Evolutionary conservation across 2,888 invertebrate species (phyloP), one percentile per base, ranked within the genome.

Genomic region (Andrena camellia): DNA sequence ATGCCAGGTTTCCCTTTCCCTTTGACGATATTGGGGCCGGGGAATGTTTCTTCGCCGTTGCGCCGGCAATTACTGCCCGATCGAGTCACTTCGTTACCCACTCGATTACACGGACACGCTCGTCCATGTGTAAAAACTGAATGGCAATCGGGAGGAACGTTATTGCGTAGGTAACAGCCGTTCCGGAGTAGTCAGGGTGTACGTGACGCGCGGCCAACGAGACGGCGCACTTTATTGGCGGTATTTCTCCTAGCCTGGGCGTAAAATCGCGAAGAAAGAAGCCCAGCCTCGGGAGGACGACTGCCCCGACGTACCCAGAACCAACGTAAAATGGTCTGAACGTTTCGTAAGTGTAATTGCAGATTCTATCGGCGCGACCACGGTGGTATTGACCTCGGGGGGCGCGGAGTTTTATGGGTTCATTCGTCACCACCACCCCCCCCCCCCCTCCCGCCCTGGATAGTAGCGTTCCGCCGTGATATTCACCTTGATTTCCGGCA

Each of bases 371-470:
- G 79, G 75, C 20, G 35, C 59, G 35, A 31, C 59, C 57, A 17
- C 33, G 83, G 62, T 33, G 57, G 67, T 77, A 48, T 29, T 64
- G 78, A 69, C 62, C n/a, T 35, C 52, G 52, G 35, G 52, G 64
- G 74, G 75, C n/a, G 85, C n/a, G 85, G 67, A 79, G 67, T 84
- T 88, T 88, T 88, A 88, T 88, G 87, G 86, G 83, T 86, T 88
- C 84, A 87, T 88, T 87, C 84, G 84, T 86, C 87, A 84, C 70
- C 77, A 70, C 66, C 68, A 35, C 42, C 17, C 35, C 81, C 48
- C 33, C n/a, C n/a, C 42, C 17, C 35, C 81, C 48, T 26, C n/a
- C n/a, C n/a, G n/a, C n/a, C n/a, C 48, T n/a, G 33, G 54, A 60
- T 62, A 80, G 33, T 71, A 48, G 10, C 57, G 79, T 80, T 86